These are phyloP conservation scores for Sitobion miscanthi DNA, from an alignment of 1,140 invertebrate genomes.

Conservation along the genomic window DNA sequence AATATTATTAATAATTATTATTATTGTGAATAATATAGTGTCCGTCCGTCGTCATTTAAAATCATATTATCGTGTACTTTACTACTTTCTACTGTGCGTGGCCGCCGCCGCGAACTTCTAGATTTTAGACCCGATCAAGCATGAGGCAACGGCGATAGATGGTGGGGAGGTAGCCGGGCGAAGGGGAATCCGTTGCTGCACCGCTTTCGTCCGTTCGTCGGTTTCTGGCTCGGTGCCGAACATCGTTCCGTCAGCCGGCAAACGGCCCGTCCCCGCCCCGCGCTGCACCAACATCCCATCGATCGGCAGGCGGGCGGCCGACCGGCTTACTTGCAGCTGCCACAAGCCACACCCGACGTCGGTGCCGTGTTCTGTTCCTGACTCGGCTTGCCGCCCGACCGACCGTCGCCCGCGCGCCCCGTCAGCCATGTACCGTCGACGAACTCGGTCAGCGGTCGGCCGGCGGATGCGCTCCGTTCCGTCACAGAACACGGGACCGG, in stretches of 20 bases:
- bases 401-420: background rate
- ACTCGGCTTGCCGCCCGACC: background rate
- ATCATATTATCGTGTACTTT: background rate
- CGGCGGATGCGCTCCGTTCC: background rate
- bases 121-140: background rate
- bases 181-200: background rate
- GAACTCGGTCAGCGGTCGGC: background rate
- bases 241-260: slow-evolving; percentile 47
- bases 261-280: background rate
- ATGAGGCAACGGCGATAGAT: background rate
- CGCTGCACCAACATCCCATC: too few species aligned
- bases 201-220: background rate
- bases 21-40: background rate
- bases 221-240: slow-evolving; percentile 28
- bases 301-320: background rate
- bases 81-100: background rate
- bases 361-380: slow-evolving; percentile 40
- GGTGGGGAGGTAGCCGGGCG: background rate
- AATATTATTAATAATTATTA: background rate
- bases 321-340: slow-evolving; percentile 53
- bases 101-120: background rate
- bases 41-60: background rate
- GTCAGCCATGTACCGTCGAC: background rate
- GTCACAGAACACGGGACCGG: slow-evolving; percentile 32
- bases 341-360: slow-evolving; percentile 22